phyloP scores from a whole-genome alignment of 1,140 invertebrate species.

The Hylyphantes graminicola region DNA sequence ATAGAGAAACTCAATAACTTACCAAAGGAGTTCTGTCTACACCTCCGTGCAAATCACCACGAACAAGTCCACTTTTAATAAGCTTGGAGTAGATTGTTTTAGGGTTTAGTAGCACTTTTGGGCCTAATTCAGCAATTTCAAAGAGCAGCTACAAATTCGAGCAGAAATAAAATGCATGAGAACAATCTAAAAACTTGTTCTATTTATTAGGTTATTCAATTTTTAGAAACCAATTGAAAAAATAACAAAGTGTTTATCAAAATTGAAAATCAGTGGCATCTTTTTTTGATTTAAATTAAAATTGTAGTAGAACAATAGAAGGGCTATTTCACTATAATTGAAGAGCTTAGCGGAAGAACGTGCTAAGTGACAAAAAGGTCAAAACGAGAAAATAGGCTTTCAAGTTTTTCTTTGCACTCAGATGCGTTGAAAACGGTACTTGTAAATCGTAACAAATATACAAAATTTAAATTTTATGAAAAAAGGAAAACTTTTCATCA shows the following conservation, averaged over 20 bases:
- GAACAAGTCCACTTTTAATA: constrained; percentile 73
- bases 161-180: background rate
- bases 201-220: background rate
- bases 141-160: constrained; percentile 71
- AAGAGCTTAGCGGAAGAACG: too few relatives aligned
- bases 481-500: too few relatives aligned
- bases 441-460: too few relatives aligned
- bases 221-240: background rate
- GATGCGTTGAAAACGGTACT: too few relatives aligned
- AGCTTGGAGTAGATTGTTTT: constrained; percentile 74
- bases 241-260: background rate
- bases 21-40: constrained; percentile 32
- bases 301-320: too few relatives aligned
- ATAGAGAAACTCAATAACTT: constrained; percentile 16
- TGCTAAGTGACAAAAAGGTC: too few relatives aligned
- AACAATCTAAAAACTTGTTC: background rate
- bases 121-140: constrained; percentile 74
- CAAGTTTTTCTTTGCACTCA: too few relatives aligned
- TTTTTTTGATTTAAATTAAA: background rate
- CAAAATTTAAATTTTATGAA: too few relatives aligned
- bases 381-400: too few relatives aligned
- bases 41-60: constrained; percentile 12
- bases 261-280: background rate
- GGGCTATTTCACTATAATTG: too few relatives aligned
- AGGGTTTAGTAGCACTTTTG: constrained; percentile 77